A percentile compares a stretch with the other conserved stretches of the same genome.
phyloP scores from a whole-genome alignment of 2,888 invertebrate species.

The Tetrapedia diversipes region DNA sequence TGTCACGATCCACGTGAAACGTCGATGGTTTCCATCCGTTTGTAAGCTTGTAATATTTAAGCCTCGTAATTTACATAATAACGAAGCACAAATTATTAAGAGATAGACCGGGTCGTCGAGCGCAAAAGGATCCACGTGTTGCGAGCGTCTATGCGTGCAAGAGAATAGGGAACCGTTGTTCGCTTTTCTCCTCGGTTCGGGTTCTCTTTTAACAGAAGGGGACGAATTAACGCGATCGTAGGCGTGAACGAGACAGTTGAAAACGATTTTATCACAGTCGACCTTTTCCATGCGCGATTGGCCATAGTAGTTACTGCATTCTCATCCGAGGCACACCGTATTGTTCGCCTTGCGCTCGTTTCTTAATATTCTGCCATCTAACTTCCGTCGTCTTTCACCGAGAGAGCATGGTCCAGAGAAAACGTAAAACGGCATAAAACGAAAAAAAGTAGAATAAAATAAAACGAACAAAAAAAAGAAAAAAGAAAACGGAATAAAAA shows the following conservation, averaged over 20 bases:
- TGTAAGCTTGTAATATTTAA: constrained; percentile 56
- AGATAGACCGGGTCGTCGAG: constrained; percentile 71
- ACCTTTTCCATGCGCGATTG: constrained; percentile 69
- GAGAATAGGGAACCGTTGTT: not conserved
- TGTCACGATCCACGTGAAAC: constrained; percentile 34
- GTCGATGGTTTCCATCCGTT: constrained; percentile 62
- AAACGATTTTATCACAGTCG: constrained; percentile 9
- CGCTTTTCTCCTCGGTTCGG: constrained; percentile 11
- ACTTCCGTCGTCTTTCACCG: constrained; percentile 26
- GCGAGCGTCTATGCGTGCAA: constrained; percentile 40
- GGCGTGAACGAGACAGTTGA: not conserved
- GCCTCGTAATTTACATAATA: constrained; percentile 52
- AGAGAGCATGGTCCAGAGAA: not conserved
- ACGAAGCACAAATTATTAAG: constrained; percentile 73
- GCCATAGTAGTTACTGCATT: not conserved
- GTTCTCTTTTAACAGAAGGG: not conserved
- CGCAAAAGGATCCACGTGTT: constrained; percentile 72
- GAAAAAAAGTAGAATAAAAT: constrained; percentile 5
- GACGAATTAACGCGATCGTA: not conserved
- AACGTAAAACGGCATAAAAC: not conserved
- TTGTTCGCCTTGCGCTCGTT: constrained; percentile 20
- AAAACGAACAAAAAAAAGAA: constrained; percentile 8
- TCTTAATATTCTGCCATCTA: constrained; percentile 10
- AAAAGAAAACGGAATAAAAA: not conserved
- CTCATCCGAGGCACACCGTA: not conserved